These are phyloP conservation scores for Spodoptera frugiperda DNA, from an alignment of 1,140 invertebrate genomes.

Conservation along the genomic window DNA sequence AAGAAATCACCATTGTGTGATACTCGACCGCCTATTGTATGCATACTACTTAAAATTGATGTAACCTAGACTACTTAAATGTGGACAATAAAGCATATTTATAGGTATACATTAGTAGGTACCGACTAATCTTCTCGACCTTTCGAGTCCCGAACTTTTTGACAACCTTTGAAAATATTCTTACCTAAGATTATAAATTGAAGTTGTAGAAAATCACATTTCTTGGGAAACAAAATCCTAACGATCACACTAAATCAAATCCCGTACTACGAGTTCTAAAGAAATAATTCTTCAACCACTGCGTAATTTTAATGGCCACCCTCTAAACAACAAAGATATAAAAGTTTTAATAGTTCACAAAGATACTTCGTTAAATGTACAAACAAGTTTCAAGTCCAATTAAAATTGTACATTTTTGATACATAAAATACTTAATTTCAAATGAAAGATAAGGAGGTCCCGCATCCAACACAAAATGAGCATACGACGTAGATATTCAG, in stretches of 20 bases:
- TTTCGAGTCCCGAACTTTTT: too few relatives aligned
- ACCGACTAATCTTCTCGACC: too few relatives aligned
- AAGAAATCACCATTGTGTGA: too few relatives aligned
- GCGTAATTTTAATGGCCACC: neutral
- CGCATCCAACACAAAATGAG: slow-evolving; percentile 37
- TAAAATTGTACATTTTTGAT: slow-evolving; percentile 1
- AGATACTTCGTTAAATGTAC: slow-evolving; percentile 10
- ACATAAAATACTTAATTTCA: slow-evolving; percentile 11
- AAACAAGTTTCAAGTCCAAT: neutral
- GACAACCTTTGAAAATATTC: too few relatives aligned
- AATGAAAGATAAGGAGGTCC: slow-evolving; percentile 4
- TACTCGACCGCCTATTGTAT: too few relatives aligned
- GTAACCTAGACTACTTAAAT: too few relatives aligned
- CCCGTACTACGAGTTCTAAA: neutral
- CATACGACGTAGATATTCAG: slow-evolving; percentile 50
- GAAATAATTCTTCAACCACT: neutral
- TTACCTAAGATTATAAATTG: too few relatives aligned
- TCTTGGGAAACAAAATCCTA: neutral
- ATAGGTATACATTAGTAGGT: too few relatives aligned
- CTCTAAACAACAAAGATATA: neutral
- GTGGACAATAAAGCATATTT: too few relatives aligned
- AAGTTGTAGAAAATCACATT: too few relatives aligned
- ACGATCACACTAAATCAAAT: neutral
- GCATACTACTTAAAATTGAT: too few relatives aligned
- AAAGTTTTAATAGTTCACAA: slow-evolving; percentile 33